Conservation (phyloP, 2,888 invertebrate genomes). For the Caenorhabditis sp. region DNA sequence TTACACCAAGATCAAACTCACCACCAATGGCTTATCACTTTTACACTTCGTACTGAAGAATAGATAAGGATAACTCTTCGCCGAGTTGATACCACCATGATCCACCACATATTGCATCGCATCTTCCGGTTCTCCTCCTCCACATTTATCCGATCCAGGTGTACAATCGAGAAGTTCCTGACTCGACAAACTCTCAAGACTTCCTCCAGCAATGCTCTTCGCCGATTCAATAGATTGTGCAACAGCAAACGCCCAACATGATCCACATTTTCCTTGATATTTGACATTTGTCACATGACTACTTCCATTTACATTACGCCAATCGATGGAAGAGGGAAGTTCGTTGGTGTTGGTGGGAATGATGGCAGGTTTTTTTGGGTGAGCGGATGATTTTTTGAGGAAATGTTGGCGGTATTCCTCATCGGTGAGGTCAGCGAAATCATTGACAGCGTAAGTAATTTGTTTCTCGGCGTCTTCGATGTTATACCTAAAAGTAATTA, state of each 20-base stretch:
- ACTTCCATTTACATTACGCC: constrained; percentile 17
- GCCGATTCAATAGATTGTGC: constrained; percentile 27
- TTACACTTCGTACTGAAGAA: constrained; percentile 11
- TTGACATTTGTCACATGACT: constrained; percentile 27
- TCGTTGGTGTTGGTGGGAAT: too few relatives aligned
- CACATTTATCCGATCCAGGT: constrained; percentile 18
- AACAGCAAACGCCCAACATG: constrained; percentile 33
- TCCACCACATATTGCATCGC: constrained; percentile 16
- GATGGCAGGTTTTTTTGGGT: neutral
- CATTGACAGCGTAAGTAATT: constrained; percentile 23
- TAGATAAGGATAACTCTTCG: constrained; percentile 15
- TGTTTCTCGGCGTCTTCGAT: constrained; percentile 9
- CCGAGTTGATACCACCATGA: constrained; percentile 17
- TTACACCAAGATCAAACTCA: neutral
- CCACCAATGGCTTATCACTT: neutral
- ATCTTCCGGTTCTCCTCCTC: constrained; percentile 18
- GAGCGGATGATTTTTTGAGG: constrained; percentile 4
- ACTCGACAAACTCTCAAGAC: constrained; percentile 7
- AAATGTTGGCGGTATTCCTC: constrained; percentile 14
- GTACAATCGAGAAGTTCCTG: constrained; percentile 34
- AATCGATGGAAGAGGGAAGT: constrained; percentile 17
- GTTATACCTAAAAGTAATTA: too few relatives aligned
- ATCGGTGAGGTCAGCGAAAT: constrained; percentile 19
- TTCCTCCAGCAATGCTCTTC: constrained; percentile 9
- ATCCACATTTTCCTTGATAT: constrained; percentile 32